Conservation (phyloP, 2,113 vertebrate species). For the Psammodynastes pulverulentus region DNA sequence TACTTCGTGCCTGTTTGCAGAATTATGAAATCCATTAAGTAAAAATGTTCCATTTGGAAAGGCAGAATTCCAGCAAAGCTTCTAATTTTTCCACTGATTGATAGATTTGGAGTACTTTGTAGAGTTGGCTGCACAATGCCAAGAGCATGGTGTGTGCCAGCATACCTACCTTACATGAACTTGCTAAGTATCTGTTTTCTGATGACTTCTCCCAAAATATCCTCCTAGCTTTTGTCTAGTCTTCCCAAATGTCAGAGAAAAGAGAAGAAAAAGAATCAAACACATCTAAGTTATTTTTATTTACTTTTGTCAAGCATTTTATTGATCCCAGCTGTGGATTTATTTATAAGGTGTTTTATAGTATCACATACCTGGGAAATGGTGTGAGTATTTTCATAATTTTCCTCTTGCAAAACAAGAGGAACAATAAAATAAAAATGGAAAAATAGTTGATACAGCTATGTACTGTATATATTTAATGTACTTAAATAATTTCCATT, state of each 20-base stretch:
- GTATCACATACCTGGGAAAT: not conserved
- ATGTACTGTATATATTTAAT: too few relatives aligned
- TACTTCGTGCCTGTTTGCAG: constrained; percentile 36
- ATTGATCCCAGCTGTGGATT: constrained; percentile 33
- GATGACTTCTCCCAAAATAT: constrained; percentile 37
- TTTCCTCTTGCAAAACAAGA: constrained; percentile 13
- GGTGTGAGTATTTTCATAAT: constrained; percentile 28
- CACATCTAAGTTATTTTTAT: constrained; percentile 29
- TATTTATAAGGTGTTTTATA: constrained; percentile 31
- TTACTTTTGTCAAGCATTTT: constrained; percentile 33
- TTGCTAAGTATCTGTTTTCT: constrained; percentile 49
- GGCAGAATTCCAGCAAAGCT: constrained; percentile 64
- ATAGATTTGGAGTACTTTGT: constrained; percentile 63
- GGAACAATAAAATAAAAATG: constrained; percentile 1
- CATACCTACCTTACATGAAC: constrained; percentile 50
- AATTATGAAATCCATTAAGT: constrained; percentile 63
- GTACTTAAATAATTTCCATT: constrained; percentile 30
- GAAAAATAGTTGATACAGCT: constrained; percentile 24
- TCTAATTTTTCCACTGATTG: constrained; percentile 68
- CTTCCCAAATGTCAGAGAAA: constrained; percentile 39
- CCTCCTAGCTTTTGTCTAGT: not conserved
- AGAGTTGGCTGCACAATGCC: constrained; percentile 57
- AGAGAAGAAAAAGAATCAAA: not conserved
- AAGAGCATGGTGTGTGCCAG: constrained; percentile 55
- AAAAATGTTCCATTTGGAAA: constrained; percentile 66